Percentiles rank a stretch among this genome's conserved stretches.
Conservation (phyloP, 1,140 invertebrate genomes). For the Leptonema lineaticorne region DNA sequence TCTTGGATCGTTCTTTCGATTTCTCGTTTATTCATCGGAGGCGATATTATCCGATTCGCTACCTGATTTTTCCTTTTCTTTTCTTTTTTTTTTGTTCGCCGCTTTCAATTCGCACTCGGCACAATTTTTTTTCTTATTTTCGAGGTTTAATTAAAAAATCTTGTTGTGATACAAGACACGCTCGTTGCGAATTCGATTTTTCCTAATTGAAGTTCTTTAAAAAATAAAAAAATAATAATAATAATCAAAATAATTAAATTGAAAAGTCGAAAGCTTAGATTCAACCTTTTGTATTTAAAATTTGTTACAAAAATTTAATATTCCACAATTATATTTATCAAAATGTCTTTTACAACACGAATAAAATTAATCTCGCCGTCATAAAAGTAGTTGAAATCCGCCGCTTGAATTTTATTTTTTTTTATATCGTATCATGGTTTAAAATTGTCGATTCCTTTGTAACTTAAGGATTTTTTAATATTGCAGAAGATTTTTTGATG, state of each 20-base stretch:
- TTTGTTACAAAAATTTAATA: too few species aligned
- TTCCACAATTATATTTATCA: too few species aligned
- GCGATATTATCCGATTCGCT: conserved; percentile 26
- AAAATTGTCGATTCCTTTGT: too few species aligned
- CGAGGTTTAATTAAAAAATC: conserved; percentile 24
- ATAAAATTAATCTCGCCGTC: too few species aligned
- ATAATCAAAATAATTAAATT: conserved; percentile 3
- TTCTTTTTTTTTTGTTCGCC: neutral
- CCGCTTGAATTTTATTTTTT: too few species aligned
- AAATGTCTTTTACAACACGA: too few species aligned
- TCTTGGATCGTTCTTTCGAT: conserved; percentile 15
- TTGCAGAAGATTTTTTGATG: too few species aligned
- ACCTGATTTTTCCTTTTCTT: neutral
- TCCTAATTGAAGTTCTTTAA: neutral
- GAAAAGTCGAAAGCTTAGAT: too few species aligned
- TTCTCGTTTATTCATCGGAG: conserved; percentile 29
- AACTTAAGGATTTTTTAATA: too few species aligned
- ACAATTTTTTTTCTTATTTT: neutral
- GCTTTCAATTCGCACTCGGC: neutral
- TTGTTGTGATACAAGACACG: conserved; percentile 28
- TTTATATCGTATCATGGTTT: too few species aligned
- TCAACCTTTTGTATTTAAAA: too few species aligned
- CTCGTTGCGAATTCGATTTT: neutral
- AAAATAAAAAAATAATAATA: neutral
- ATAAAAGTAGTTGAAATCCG: too few species aligned